phyloP scores from a whole-genome alignment of 1,140 invertebrate genomes.

The Temnothorax longispinosus region DNA sequence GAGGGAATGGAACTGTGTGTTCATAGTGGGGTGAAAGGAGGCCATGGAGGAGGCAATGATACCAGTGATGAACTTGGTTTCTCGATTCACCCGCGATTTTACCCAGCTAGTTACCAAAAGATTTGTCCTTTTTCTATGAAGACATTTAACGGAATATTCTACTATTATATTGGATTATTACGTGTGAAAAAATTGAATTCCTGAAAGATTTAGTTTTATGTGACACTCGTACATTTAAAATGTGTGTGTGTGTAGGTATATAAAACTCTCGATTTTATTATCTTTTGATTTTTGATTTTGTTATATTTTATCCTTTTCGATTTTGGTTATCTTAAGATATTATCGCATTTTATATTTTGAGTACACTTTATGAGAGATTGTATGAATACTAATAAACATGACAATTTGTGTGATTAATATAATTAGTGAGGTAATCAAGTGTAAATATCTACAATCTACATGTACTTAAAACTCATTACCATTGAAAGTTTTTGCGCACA shows the following conservation, averaged over 20 bases:
- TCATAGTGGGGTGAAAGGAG: constrained; percentile 62
- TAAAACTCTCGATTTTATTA: too few relatives aligned
- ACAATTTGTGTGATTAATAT: not conserved
- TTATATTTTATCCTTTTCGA: not conserved
- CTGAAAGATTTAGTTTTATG: not conserved
- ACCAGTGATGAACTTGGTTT: constrained; percentile 54
- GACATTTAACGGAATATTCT: not conserved
- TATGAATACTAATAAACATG: not conserved
- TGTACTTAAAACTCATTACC: constrained; percentile 1
- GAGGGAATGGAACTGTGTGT: constrained; percentile 23
- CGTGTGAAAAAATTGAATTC: not conserved
- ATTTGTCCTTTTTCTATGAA: not conserved
- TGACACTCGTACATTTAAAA: not conserved
- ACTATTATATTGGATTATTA: not conserved
- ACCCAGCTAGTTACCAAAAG: not conserved
- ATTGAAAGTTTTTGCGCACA: not conserved
- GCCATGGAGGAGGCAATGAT: constrained; percentile 61
- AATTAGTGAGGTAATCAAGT: constrained; percentile 7
- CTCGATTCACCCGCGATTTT: not conserved
- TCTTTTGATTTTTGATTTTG: too few relatives aligned
- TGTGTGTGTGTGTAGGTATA: not conserved
- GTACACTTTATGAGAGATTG: not conserved
- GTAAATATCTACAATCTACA: not conserved
- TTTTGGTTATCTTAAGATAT: not conserved
- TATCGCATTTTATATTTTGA: not conserved